Evolutionary conservation across 2,888 invertebrate species (phyloP).

Genomic region (Galerucella pusilla): DNA sequence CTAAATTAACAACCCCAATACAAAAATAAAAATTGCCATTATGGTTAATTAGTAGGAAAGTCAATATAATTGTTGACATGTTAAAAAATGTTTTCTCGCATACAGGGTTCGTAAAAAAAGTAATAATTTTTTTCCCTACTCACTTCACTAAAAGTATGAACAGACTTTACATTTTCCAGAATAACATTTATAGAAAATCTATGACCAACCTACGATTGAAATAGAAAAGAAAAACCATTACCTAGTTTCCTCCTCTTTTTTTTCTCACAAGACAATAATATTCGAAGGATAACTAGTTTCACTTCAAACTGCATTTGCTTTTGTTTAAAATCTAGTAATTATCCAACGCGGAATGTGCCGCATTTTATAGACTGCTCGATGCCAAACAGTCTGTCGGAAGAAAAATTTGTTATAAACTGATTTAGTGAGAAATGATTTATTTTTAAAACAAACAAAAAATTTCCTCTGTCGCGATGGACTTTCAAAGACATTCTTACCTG

Average conservation of each 20-base stretch:
- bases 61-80: too few relatives aligned
- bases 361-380: conserved; percentile 2
- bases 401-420: neutral
- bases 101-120: too few relatives aligned
- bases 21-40: too few relatives aligned
- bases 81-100: too few relatives aligned
- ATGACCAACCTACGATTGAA: neutral
- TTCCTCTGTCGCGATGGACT: conserved; percentile 47
- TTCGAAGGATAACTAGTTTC: conserved; percentile 43
- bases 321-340: conserved; percentile 17
- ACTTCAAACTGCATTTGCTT: conserved; percentile 34
- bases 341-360: neutral
- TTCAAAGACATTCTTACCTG: conserved; percentile 48
- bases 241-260: conserved; percentile 40
- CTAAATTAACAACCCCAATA: too few relatives aligned
- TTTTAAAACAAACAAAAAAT: neutral
- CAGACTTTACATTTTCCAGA: too few relatives aligned
- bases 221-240: neutral
- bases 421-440: conserved; percentile 19
- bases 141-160: too few relatives aligned
- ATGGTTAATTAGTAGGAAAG: too few relatives aligned
- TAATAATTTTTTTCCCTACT: too few relatives aligned
- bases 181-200: too few relatives aligned
- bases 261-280: conserved; percentile 29
- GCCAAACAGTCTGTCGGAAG: conserved; percentile 11